Evolutionary conservation across 2,113 vertebrate species (phyloP).

Genomic region (Sceloporus undulatus): DNA sequence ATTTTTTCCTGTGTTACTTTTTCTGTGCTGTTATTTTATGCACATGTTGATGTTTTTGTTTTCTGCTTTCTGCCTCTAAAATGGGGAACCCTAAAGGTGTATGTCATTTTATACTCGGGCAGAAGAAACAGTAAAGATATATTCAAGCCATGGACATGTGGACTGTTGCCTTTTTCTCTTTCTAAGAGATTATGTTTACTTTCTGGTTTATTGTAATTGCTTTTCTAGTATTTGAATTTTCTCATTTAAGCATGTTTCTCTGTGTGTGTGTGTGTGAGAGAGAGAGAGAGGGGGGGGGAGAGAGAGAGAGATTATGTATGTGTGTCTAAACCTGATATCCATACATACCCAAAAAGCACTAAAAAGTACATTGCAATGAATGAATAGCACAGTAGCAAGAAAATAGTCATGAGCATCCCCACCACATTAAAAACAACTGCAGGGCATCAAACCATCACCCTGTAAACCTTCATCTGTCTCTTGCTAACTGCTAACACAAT

Average conservation of each 20-base stretch:
- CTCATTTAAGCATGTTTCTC: neutral
- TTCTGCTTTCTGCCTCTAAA: neutral
- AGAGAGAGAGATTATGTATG: no score
- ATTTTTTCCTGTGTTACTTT: neutral
- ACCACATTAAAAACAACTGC: neutral
- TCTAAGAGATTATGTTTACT: neutral
- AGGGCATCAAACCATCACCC: rapidly evolving
- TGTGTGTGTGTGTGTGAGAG: neutral
- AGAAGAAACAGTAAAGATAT: neutral
- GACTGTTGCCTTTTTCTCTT: neutral
- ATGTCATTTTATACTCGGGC: neutral
- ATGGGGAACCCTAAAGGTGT: neutral
- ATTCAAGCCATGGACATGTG: neutral
- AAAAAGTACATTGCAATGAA: neutral
- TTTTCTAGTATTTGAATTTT: neutral
- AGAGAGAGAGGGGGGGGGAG: no score
- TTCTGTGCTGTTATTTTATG: neutral
- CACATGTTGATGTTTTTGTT: neutral
- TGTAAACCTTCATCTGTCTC: neutral
- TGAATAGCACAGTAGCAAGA: neutral
- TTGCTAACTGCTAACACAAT: neutral
- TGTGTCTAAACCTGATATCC: neutral
- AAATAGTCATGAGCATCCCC: neutral
- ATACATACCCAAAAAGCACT: neutral
- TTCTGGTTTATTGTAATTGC: neutral